Percentiles rank a stretch among this genome's conserved stretches.
Conservation (phyloP, 2,888 invertebrate genomes). For the Apocheima hispidaria region DNA sequence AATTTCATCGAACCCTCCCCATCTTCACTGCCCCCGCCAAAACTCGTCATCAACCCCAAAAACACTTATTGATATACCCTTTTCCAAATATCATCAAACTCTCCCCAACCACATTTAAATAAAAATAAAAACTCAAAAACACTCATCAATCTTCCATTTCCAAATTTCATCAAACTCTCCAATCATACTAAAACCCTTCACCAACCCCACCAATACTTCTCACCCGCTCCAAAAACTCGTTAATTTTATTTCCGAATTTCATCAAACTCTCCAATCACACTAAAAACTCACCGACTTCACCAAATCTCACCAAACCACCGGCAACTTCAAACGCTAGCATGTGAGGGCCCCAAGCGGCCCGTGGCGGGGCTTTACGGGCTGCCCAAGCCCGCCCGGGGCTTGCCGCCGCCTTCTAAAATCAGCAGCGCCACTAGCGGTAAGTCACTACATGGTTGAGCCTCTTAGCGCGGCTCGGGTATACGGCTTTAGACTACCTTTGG, state of each 20-base stretch:
- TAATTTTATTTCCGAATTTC: too few species aligned
- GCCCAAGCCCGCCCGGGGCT: constrained; percentile 71
- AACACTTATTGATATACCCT: too few species aligned
- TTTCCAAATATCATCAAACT: too few species aligned
- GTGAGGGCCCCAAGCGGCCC: constrained; percentile 71
- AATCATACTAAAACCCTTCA: too few species aligned
- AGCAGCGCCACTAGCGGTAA: constrained; percentile 69
- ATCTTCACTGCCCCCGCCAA: too few species aligned
- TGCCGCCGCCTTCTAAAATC: constrained; percentile 75
- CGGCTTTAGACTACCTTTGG: too few species aligned
- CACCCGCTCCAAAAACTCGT: background rate
- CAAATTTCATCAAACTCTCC: too few species aligned
- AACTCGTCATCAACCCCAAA: too few species aligned
- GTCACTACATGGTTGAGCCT: constrained; percentile 42
- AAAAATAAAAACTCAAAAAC: too few species aligned
- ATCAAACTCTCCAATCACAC: background rate
- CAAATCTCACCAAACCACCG: constrained; percentile 6
- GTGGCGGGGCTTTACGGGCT: constrained; percentile 71
- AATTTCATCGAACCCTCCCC: background rate
- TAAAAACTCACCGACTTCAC: constrained; percentile 1
- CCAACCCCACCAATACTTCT: background rate
- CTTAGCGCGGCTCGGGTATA: background rate
- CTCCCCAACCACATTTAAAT: too few species aligned
- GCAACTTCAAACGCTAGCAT: constrained; percentile 56
- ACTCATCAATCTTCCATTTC: too few species aligned